Percentiles rank a stretch among this genome's conserved stretches.
phyloP scores from a whole-genome alignment of 1,140 invertebrate species.

The Diprion similis region DNA sequence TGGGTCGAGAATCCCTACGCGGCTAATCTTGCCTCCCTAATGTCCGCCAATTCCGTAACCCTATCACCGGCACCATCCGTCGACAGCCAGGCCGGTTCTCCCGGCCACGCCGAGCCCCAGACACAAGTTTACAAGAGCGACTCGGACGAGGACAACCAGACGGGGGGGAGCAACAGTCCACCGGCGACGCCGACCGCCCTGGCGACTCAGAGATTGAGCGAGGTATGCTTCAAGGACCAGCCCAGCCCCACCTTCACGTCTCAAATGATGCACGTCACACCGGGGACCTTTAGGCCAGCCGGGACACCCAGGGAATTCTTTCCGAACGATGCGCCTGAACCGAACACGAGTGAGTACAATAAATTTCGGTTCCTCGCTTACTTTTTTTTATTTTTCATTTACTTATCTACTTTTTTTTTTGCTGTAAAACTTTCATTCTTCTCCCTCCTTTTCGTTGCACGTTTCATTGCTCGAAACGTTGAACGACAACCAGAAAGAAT shows the following conservation, averaged over 20 bases:
- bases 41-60: conserved; percentile 83
- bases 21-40: conserved; percentile 65
- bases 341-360: conserved; percentile 76
- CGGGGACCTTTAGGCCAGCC: conserved; percentile 57
- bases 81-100: conserved; percentile 85
- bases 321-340: conserved; percentile 77
- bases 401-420: too few species aligned
- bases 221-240: conserved; percentile 59
- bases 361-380: conserved; percentile 15
- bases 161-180: conserved; percentile 61
- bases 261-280: conserved; percentile 57
- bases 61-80: conserved; percentile 88
- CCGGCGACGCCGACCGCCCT: conserved; percentile 68
- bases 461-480: too few species aligned
- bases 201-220: conserved; percentile 55
- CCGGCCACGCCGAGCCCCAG: conserved; percentile 72
- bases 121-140: conserved; percentile 56
- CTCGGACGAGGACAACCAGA: conserved; percentile 59
- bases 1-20: conserved; percentile 75
- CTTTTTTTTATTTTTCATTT: too few species aligned
- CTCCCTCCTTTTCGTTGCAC: too few species aligned
- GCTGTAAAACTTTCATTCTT: too few species aligned
- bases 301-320: conserved; percentile 69
- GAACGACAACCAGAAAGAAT: too few species aligned
- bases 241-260: conserved; percentile 53